These are phyloP conservation scores for Protophormia terraenovae DNA, from an alignment of 2,888 invertebrate genomes.

Conservation along the genomic window DNA sequence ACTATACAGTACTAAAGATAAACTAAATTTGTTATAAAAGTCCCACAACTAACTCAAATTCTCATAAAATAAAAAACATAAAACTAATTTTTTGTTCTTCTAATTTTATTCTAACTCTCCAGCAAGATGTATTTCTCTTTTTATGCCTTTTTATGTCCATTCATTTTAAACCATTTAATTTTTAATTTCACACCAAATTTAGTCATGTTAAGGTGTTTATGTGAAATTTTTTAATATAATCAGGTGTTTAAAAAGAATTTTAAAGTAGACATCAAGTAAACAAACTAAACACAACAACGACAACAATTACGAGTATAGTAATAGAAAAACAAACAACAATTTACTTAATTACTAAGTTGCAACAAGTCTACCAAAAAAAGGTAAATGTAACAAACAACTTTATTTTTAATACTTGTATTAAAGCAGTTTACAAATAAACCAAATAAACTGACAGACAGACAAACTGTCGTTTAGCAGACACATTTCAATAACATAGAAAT, in stretches of 20 bases:
- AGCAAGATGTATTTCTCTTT: neutral
- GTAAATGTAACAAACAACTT: constrained; percentile 78
- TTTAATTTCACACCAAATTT: constrained; percentile 62
- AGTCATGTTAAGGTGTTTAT: constrained; percentile 46
- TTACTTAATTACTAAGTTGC: neutral
- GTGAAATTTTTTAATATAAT: constrained; percentile 52
- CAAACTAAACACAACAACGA: neutral
- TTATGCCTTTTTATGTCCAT: neutral
- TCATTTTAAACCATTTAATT: constrained; percentile 54
- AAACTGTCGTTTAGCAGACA: neutral
- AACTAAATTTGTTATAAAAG: too few species aligned
- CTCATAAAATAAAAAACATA: too few species aligned
- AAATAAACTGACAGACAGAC: neutral
- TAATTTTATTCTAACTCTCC: neutral
- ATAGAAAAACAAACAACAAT: constrained; percentile 56
- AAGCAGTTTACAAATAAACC: neutral
- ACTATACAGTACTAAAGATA: too few species aligned
- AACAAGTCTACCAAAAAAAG: constrained; percentile 72
- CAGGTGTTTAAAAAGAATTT: constrained; percentile 48
- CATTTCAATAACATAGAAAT: constrained; percentile 52
- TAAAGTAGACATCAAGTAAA: constrained; percentile 37
- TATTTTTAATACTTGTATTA: constrained; percentile 71
- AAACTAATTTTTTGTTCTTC: neutral
- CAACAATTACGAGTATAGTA: constrained; percentile 25
- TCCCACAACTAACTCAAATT: too few species aligned